Percentiles rank a stretch among this genome's conserved stretches.
phyloP scores from a whole-genome alignment of 2,888 invertebrate genomes.

The Pseudeuparius sepicola region DNA sequence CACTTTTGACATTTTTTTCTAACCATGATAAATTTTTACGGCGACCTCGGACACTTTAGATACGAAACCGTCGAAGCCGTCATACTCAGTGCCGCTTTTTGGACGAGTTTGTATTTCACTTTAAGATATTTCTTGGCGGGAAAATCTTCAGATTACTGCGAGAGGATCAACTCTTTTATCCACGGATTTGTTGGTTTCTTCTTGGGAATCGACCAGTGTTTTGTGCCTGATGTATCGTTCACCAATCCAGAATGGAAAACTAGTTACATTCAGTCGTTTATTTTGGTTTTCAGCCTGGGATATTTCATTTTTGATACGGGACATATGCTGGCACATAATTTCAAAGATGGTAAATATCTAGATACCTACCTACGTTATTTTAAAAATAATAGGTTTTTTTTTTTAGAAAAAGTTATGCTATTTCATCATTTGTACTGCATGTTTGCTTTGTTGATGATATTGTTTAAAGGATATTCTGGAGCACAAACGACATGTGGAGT shows the following conservation, averaged over 20 bases:
- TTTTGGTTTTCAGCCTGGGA: constrained; percentile 50
- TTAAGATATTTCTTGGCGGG: constrained; percentile 18
- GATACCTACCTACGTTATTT: too few relatives aligned
- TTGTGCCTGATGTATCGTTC: constrained; percentile 30
- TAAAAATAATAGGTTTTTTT: too few relatives aligned
- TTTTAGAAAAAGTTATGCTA: constrained; percentile 40
- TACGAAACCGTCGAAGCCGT: constrained; percentile 19
- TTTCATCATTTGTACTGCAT: constrained; percentile 46
- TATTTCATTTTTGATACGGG: constrained; percentile 52
- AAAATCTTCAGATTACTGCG: constrained; percentile 30
- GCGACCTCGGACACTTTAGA: constrained; percentile 17
- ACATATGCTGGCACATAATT: constrained; percentile 38
- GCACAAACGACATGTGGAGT: constrained; percentile 46
- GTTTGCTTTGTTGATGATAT: constrained; percentile 43
- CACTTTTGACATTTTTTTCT: too few relatives aligned
- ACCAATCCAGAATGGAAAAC: constrained; percentile 30
- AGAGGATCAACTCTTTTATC: constrained; percentile 28
- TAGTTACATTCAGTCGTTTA: constrained; percentile 28
- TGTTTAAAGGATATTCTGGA: constrained; percentile 42
- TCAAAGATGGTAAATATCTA: too few relatives aligned
- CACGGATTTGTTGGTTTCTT: constrained; percentile 32
- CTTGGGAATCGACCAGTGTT: constrained; percentile 34
- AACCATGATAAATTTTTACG: too few relatives aligned
- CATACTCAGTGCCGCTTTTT: constrained; percentile 23
- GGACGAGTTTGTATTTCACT: constrained; percentile 25